These are phyloP conservation scores for Conus canariensis DNA, from an alignment of 2,888 invertebrate genomes.

Conservation along the genomic window DNA sequence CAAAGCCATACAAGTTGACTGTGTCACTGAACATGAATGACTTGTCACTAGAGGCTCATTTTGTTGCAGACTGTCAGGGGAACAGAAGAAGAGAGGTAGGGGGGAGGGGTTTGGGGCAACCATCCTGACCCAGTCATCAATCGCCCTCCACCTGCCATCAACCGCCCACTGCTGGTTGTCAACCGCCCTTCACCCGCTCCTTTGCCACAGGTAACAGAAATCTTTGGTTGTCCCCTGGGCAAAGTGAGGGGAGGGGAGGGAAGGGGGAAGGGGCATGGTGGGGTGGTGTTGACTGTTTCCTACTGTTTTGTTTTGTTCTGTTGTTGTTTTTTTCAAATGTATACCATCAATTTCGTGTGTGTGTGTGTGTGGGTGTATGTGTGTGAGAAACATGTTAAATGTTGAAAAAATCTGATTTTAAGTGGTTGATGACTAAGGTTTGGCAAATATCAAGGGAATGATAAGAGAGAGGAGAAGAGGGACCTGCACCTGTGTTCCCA, in stretches of 20 bases:
- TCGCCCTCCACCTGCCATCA: background rate
- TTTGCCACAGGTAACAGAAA: background rate
- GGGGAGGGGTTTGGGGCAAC: background rate
- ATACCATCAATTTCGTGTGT: background rate
- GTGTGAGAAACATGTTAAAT: too few species aligned
- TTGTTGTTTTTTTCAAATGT: background rate
- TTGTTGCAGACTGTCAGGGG: conserved; percentile 43
- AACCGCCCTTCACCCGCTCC: background rate
- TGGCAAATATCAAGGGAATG: too few species aligned
- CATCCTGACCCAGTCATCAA: background rate
- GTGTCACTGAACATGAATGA: too few species aligned
- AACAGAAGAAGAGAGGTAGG: conserved; percentile 42
- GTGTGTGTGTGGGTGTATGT: background rate
- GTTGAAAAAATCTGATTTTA: too few species aligned
- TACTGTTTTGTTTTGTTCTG: background rate
- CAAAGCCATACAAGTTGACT: too few species aligned
- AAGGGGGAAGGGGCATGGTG: background rate
- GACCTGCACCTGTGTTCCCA: too few species aligned
- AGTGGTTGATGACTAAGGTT: too few species aligned
- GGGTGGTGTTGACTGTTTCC: background rate
- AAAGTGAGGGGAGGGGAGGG: background rate
- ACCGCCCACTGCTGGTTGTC: background rate
- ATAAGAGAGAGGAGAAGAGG: too few species aligned
- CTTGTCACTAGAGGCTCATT: too few species aligned
- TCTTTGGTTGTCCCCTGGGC: background rate